Base-by-base conservation (phyloP, 2,888 invertebrate species). In the Parascotia fuliginaria region DNA sequence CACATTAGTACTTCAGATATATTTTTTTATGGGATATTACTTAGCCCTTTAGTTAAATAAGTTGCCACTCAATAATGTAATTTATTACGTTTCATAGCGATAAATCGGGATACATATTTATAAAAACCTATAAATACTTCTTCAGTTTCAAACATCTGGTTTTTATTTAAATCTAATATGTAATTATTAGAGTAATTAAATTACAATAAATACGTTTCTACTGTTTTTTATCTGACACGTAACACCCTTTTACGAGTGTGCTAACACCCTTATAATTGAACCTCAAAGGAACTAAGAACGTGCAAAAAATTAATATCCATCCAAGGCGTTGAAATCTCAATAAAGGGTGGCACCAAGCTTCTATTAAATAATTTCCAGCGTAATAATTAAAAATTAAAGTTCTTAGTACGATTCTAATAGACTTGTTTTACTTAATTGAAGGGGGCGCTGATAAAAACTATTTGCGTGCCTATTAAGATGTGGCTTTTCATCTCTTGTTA, bases 301-400 rank as follows among this genome's bases (percentile, higher is more conserved):
- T 53, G 69, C 57, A 61, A 70, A 75, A 71, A 70, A 85, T 85
- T 85, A 84, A 86, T 85, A 79, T 73, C 77, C 71, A 64, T 54
- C 71, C n/a, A 78, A 83, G 82, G 89, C 87, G 89, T 81, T 66
- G 82, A 83, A 60, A 70, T 66, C 62, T 70, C 85, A 79, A 83
- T 87, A 81, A 85, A 77, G 73, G 81, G 74, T 57, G 66, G 52
- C 50, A 65, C 49, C 52, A 70, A 74, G 75, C 60, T 47, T 60
- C 62, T 44, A 75, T 80, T 81, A 75, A 75, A 75, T 79, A 77
- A 83, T 81, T 78, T 69, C 57, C 61, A 56, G 66, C 56, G 62
- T 59, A 68, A 65, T 81, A 80, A 90, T 91, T 90, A 90, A 83
- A 87, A 89, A 91, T 90, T 89, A 86, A 74, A 73, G 66, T 58